Base-by-base conservation (phyloP, 2,888 invertebrate genomes). In the Lypha dubia region DNA sequence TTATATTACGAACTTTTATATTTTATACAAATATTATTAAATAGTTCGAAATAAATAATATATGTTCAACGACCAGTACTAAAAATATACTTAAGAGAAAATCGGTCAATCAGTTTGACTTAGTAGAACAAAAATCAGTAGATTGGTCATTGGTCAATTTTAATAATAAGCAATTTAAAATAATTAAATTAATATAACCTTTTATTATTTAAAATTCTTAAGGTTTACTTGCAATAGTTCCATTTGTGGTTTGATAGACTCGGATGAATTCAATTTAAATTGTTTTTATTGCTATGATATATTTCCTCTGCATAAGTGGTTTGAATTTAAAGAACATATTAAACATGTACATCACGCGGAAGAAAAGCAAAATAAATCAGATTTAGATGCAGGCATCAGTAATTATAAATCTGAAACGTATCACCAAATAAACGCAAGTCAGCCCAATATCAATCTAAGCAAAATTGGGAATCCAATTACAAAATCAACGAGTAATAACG, bases 201-300 rank as follows among this genome's bases (percentile, higher is more conserved):
- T 65, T 49, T 67, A 38, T 20, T 35, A 44, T 46, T 2, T 51
- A 7, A 1, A 15, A 44, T 20, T 44, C n/a, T 41, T 20, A 8
- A 84, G 84, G 28, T 84, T 84, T 20, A 84, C 84, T 38, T 84
- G 81, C 17, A 74, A 74, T 9, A 53, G 77, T 15, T 74, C 62
- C 11, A 84, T 84, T 53, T 84, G 84, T 11, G 84, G 81, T 22
- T 51, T 84, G 8, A 51, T 84, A 9, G 84, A 81, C 35, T 63
- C 84, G 0, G 63, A 73, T 44, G 73, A 49, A 17, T 84, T 84
- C 44, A 81, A 74, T 41, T 74, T 84, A 35, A 81, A 81, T 79
- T 84, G 84, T 60, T 84, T 81, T 58, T 81, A 84, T 60, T 84
- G 84, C n/a, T 84, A 81, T 44, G 63, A 81, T 17, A 77, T 79